Conservation (phyloP, 2,113 vertebrate genomes). For the Deroptyus accipitrinus region DNA sequence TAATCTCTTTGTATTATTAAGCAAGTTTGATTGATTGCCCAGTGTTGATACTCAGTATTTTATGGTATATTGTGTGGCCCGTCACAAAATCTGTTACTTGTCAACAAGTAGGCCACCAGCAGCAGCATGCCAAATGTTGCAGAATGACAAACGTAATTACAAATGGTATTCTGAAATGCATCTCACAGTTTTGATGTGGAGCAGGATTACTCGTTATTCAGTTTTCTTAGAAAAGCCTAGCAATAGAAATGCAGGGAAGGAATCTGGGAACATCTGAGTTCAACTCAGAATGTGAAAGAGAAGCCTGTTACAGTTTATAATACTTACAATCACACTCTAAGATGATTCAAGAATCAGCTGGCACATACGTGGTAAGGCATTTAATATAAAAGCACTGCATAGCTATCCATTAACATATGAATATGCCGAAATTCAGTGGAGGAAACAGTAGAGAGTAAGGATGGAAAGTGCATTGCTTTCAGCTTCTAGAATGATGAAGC, state of each 20-base stretch:
- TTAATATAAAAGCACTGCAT: not conserved
- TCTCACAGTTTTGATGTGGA: not conserved
- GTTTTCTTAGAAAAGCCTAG: not conserved
- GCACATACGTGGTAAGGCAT: not conserved
- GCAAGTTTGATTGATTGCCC: constrained; percentile 37
- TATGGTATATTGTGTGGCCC: constrained; percentile 60
- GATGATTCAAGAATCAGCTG: not conserved
- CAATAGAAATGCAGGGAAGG: not conserved
- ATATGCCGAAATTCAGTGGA: not conserved
- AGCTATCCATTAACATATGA: not conserved
- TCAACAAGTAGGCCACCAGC: constrained; percentile 61
- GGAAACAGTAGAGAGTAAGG: not conserved
- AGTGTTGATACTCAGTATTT: constrained; percentile 57
- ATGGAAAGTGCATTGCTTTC: constrained; percentile 7
- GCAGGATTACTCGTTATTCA: not conserved
- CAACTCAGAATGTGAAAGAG: not conserved
- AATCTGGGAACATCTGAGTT: not conserved
- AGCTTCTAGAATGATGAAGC: not conserved
- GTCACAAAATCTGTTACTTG: constrained; percentile 65
- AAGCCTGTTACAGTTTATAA: not conserved
- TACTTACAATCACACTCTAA: not conserved
- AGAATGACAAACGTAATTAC: constrained; percentile 56
- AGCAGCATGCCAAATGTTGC: constrained; percentile 43
- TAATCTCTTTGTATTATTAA: constrained; percentile 36
- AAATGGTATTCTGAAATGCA: constrained; percentile 52